A percentile compares a stretch with the other conserved stretches of the same genome.
Conservation (phyloP, 2,888 invertebrate species). For the Orchesella flavescens region DNA sequence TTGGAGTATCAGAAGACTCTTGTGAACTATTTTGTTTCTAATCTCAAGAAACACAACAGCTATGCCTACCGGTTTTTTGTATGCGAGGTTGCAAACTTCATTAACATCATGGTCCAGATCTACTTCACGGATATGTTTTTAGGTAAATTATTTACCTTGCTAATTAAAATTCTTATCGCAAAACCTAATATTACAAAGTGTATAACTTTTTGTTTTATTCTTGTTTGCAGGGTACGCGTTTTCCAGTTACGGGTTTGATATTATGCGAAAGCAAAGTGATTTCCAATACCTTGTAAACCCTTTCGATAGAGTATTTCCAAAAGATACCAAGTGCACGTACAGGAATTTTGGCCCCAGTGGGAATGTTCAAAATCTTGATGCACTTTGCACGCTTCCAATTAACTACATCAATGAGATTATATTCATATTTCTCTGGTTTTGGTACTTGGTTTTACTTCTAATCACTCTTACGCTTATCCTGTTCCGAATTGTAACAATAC, state of each 20-base stretch:
- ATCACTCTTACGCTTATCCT: too few relatives aligned
- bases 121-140: slow-evolving; percentile 67
- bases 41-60: slow-evolving; percentile 76
- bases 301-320: slow-evolving; percentile 61
- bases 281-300: slow-evolving; percentile 7
- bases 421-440: slow-evolving; percentile 53
- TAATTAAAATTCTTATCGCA: slow-evolving; percentile 70
- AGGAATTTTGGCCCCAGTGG: slow-evolving; percentile 80
- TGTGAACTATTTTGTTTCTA: slow-evolving; percentile 12
- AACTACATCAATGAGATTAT: slow-evolving; percentile 88
- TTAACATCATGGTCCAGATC: slow-evolving; percentile 78
- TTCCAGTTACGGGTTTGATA: neutral
- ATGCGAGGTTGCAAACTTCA: slow-evolving; percentile 84
- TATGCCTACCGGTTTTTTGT: slow-evolving; percentile 81
- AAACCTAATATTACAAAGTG: slow-evolving; percentile 31
- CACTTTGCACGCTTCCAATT: slow-evolving; percentile 83
- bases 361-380: slow-evolving; percentile 77
- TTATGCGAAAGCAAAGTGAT: slow-evolving; percentile 2
- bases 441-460: too few relatives aligned
- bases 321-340: slow-evolving; percentile 74
- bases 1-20: too few relatives aligned
- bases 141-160: too few relatives aligned
- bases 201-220: too few relatives aligned
- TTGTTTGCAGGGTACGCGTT: too few relatives aligned
- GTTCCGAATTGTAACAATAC: too few relatives aligned